Percentiles rank a stretch among this genome's conserved stretches.
These are phyloP conservation scores for Zaprionus camerounensis DNA, from an alignment of 1,140 invertebrate species.

Conservation along the genomic window DNA sequence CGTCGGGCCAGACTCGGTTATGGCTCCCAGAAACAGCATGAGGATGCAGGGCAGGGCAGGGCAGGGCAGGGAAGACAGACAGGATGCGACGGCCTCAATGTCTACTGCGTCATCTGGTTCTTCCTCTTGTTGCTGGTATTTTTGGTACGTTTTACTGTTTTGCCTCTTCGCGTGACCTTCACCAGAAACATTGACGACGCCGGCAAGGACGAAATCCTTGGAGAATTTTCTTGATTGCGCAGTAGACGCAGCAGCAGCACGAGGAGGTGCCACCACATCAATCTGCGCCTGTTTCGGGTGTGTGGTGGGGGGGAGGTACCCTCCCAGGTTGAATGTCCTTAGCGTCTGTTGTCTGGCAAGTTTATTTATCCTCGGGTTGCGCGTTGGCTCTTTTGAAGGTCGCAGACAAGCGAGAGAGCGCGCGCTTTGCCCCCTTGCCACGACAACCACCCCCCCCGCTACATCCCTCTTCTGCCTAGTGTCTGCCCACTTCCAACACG, in stretches of 20 bases:
- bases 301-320: not conserved
- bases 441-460: too few species aligned
- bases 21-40: conserved; percentile 14
- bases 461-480: not conserved
- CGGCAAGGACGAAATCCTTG: conserved; percentile 35
- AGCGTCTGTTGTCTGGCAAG: conserved; percentile 64
- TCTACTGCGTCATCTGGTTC: not conserved
- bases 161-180: conserved; percentile 40
- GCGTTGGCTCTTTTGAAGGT: conserved; percentile 56
- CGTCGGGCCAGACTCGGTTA: conserved; percentile 15
- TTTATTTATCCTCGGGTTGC: conserved; percentile 43
- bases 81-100: not conserved
- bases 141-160: not conserved
- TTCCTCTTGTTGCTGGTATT: not conserved
- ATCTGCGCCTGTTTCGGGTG: too few species aligned
- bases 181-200: conserved; percentile 2
- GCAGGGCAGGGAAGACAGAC: not conserved
- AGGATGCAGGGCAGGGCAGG: not conserved
- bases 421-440: not conserved
- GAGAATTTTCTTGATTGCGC: conserved; percentile 57
- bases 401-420: conserved; percentile 51
- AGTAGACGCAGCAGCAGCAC: conserved; percentile 10
- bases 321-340: conserved; percentile 66
- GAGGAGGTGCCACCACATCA: too few species aligned
- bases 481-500: not conserved